Conservation (phyloP, 2,888 invertebrate genomes). For the Eupithecia subumbrata region DNA sequence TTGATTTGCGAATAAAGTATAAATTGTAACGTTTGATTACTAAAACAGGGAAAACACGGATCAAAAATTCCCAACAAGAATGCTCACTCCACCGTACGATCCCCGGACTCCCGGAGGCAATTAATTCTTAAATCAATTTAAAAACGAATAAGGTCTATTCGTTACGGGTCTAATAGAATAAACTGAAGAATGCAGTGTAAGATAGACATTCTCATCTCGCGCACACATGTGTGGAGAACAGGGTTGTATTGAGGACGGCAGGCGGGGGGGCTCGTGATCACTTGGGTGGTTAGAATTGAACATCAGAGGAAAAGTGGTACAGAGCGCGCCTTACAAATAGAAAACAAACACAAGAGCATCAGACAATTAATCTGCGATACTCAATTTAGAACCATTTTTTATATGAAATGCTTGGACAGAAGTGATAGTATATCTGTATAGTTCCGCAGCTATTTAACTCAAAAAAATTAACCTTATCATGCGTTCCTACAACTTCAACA, state of each 20-base stretch:
- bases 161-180: constrained; percentile 29
- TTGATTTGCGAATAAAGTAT: no score
- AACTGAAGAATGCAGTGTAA: constrained; percentile 30
- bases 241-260: constrained; percentile 18
- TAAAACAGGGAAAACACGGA: neutral
- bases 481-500: neutral
- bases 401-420: neutral
- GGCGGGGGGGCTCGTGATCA: neutral
- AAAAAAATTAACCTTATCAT: neutral
- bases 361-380: neutral
- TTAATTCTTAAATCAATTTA: neutral
- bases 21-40: neutral
- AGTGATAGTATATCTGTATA: neutral
- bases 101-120: neutral
- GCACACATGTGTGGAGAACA: neutral
- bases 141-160: constrained; percentile 22
- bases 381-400: neutral
- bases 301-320: neutral
- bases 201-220: constrained; percentile 23
- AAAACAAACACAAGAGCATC: constrained; percentile 1
- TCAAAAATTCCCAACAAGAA: neutral
- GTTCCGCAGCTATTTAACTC: neutral
- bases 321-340: neutral
- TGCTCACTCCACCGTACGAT: neutral
- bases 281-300: neutral